A percentile compares a stretch with the other conserved stretches of the same genome.
Evolutionary conservation across 2,888 invertebrate genomes (phyloP).

Genomic region (Callyntrura guangdongensis): DNA sequence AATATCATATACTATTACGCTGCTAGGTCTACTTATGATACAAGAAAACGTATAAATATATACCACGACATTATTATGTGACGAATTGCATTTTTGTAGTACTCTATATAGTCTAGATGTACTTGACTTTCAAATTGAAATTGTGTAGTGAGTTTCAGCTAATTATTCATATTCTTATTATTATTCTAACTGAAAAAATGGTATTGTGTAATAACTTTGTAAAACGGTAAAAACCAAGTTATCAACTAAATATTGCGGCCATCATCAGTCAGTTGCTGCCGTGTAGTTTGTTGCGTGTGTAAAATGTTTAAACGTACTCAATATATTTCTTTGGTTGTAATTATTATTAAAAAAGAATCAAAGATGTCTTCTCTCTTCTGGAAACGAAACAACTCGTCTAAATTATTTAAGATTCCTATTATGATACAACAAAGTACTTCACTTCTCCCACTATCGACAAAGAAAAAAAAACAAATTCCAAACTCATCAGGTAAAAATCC

Average conservation of each 20-base stretch:
- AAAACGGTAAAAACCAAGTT: not conserved
- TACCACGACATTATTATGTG: constrained; percentile 16
- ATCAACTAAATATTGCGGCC: not conserved
- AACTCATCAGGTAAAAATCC: constrained; percentile 55
- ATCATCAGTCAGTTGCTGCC: not conserved
- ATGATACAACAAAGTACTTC: constrained; percentile 11
- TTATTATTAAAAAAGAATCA: not conserved
- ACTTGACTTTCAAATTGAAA: constrained; percentile 42
- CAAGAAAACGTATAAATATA: not conserved
- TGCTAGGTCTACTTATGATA: not conserved
- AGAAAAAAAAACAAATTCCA: constrained; percentile 52
- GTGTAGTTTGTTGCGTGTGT: not conserved
- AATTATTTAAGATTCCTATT: constrained; percentile 35
- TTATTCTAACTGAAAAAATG: not conserved
- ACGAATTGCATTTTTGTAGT: constrained; percentile 40
- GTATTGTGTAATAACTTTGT: not conserved
- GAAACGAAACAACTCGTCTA: constrained; percentile 24
- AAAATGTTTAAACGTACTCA: constrained; percentile 6
- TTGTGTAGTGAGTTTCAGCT: constrained; percentile 29
- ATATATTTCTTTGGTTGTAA: not conserved
- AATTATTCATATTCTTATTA: not conserved
- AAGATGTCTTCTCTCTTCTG: constrained; percentile 21
- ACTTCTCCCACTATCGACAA: not conserved
- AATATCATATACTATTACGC: not conserved
- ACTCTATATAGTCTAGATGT: constrained; percentile 12